Base-by-base conservation (phyloP, 1,140 invertebrate genomes). In the Eufriesea mexicana region DNA sequence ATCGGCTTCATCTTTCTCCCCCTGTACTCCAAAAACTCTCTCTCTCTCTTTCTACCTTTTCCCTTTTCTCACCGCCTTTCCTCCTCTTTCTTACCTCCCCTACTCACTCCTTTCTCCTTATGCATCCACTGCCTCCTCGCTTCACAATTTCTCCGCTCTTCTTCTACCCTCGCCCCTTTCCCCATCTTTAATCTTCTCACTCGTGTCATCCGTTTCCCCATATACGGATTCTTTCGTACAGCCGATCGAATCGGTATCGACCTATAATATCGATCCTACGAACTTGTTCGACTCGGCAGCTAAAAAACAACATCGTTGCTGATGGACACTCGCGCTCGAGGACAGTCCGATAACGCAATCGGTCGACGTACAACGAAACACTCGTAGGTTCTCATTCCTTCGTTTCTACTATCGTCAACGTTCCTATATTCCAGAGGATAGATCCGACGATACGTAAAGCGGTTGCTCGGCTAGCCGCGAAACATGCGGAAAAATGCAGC, bases 311-410 rank as follows among this genome's bases (percentile, higher is more conserved):
- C 28, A 16, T 18, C 73, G 25, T 20, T 42, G 25, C 8, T 25
- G 45, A 23, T 35, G 45, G 45, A 28, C 73, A n/a, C 23, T 75
- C 73, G 73, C 25, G 74, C 51, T 64, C 74, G 20, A 51, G 25
- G 47, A 76, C 74, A 14, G 2, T 23, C 7, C 59, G 59, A 76
- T 42, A 64, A 76, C n/a, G 42, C 25, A 20, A 18, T 16, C 42
- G 73, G n/a, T 75, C 12, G 10, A 8, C 12, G 55, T 45, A 35
- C 51, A 23, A 12, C 42, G 42, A 20, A 61, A 74, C 20, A 18
- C 18, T 54, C 8, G 12, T 16, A 18, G 12, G 35, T 73, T 57
- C 51, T 42, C 71, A 47, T n/a, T 59, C 23, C 23, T 59, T 59
- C 57, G 57, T n/a, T 59, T 8, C 5, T 49, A 49, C 12, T 12